Evolutionary conservation across 2,888 invertebrate species (phyloP).

Genomic region (Argynnis bischoffii): DNA sequence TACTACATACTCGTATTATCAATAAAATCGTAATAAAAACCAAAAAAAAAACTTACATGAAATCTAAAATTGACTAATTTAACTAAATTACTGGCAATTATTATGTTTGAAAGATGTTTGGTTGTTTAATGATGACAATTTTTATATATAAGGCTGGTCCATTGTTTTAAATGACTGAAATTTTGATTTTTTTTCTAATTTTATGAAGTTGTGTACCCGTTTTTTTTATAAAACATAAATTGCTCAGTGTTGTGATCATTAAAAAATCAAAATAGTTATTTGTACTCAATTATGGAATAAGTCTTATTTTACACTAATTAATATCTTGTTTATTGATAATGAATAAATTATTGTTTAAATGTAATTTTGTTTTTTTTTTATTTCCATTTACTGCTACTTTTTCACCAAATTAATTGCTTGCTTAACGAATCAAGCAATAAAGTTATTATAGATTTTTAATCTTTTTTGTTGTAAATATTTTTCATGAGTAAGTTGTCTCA

Average conservation of each 20-base stretch:
- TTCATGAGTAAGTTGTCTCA: no score
- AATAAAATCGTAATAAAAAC: no score
- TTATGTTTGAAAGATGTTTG: neutral
- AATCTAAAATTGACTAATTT: no score
- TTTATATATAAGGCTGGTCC: conserved; percentile 24
- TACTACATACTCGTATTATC: no score
- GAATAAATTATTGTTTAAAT: conserved; percentile 45
- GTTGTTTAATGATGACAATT: conserved; percentile 29
- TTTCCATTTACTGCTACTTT: no score
- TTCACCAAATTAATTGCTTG: no score
- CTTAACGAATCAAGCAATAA: no score
- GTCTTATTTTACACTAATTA: conserved; percentile 39
- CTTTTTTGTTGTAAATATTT: no score
- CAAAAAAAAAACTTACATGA: no score
- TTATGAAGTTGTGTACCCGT: neutral
- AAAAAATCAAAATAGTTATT: conserved; percentile 29
- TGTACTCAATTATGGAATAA: conserved; percentile 34
- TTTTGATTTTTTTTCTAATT: conserved; percentile 15
- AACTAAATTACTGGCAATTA: neutral
- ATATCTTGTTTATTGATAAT: conserved; percentile 40
- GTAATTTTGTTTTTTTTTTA: conserved; percentile 31
- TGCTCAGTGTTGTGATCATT: conserved; percentile 31
- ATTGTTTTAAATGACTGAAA: conserved; percentile 18
- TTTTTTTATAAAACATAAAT: neutral
- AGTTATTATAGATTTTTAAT: no score